These are phyloP conservation scores for Emydocephalus ijimae DNA, from an alignment of 2,113 vertebrate genomes.

Conservation along the genomic window DNA sequence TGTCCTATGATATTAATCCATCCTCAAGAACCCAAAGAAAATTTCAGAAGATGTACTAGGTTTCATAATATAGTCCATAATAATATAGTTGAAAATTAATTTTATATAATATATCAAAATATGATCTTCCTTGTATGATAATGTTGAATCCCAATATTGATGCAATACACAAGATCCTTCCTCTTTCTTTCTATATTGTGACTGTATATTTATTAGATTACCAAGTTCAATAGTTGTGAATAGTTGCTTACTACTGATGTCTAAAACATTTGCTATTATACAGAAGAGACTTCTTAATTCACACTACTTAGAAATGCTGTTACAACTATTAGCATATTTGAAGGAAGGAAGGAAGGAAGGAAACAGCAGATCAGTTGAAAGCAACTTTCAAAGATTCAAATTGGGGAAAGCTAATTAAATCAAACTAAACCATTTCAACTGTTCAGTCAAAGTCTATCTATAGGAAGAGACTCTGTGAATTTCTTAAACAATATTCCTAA, in stretches of 20 bases:
- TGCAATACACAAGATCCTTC: not conserved
- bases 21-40: not conserved
- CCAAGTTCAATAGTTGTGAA: not conserved
- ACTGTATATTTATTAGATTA: not conserved
- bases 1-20: not conserved
- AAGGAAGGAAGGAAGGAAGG: not conserved
- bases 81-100: not conserved
- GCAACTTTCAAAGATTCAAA: not conserved
- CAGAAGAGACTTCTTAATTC: not conserved
- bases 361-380: not conserved
- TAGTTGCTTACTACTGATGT: not conserved
- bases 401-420: not conserved
- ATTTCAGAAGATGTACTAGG: not conserved
- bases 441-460: not conserved
- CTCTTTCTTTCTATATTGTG: not conserved
- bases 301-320: not conserved
- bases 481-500: not conserved
- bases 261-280: not conserved
- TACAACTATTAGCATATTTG: not conserved
- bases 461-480: not conserved
- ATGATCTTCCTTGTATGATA: too few species aligned
- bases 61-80: not conserved
- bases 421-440: not conserved
- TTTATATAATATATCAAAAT: not conserved
- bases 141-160: not conserved